Evolutionary conservation across 2,888 invertebrate species (phyloP).

Genomic region (Electrophaes corylata): DNA sequence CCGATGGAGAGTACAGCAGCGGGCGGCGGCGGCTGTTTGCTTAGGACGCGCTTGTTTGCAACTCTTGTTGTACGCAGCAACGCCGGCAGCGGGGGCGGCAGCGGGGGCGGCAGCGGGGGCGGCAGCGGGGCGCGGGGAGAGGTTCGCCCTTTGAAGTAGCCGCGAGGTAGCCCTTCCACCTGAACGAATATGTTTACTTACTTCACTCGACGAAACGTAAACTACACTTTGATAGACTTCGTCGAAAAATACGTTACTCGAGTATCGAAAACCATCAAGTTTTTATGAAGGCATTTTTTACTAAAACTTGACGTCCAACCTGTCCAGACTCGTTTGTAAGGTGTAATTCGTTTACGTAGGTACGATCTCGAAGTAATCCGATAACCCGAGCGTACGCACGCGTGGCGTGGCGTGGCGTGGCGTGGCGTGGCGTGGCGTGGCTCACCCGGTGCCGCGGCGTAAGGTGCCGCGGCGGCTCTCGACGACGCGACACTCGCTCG

Average conservation of each 20-base stretch:
- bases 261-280: not conserved
- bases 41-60: slow-evolving; percentile 18
- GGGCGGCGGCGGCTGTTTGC: slow-evolving; percentile 13
- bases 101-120: too few species aligned
- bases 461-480: not conserved
- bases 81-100: too few species aligned
- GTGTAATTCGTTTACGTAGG: slow-evolving; percentile 2
- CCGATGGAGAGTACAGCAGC: not conserved
- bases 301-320: not conserved
- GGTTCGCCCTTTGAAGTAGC: slow-evolving; percentile 23
- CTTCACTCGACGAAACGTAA: slow-evolving; percentile 10
- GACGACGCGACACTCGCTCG: not conserved
- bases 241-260: slow-evolving; percentile 6
- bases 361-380: not conserved
- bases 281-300: slow-evolving; percentile 1
- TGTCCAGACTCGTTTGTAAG: not conserved
- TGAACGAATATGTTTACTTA: slow-evolving; percentile 1
- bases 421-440: not conserved
- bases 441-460: not conserved
- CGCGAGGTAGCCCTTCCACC: slow-evolving; percentile 12
- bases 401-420: not conserved
- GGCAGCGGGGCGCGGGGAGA: too few species aligned
- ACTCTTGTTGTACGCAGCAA: slow-evolving; percentile 5
- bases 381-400: not conserved
- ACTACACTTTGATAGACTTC: slow-evolving; percentile 7